A percentile compares a stretch with the other conserved stretches of the same genome.
Conservation (phyloP, 2,113 vertebrate species). For the Hippocampus mohnikei region DNA sequence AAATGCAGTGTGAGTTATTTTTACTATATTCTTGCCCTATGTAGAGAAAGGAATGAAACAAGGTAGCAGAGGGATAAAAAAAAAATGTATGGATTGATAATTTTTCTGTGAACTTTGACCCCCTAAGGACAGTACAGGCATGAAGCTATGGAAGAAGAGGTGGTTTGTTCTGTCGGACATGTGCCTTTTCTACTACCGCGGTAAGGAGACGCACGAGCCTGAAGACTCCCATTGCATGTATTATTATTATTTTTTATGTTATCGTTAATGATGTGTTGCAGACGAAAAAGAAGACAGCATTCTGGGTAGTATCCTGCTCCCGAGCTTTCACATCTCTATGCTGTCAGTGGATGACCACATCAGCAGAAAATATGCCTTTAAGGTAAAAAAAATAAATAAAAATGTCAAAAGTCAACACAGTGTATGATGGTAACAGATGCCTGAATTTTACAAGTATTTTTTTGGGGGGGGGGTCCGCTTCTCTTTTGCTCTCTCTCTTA, state of each 20-base stretch:
- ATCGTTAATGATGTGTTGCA: constrained; percentile 50
- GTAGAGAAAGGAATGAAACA: constrained; percentile 12
- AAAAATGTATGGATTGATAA: not conserved
- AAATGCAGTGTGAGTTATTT: too few species aligned
- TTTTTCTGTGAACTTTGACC: constrained; percentile 25
- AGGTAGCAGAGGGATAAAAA: not conserved
- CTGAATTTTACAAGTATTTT: not conserved
- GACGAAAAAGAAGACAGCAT: constrained; percentile 97
- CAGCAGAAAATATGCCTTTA: constrained; percentile 92
- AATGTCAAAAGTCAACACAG: not conserved
- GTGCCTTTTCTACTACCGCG: constrained; percentile 96
- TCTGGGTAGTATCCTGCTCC: constrained; percentile 91
- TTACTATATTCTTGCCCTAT: not conserved
- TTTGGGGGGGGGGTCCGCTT: too few species aligned
- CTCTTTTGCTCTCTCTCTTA: not conserved
- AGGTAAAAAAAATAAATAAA: constrained; percentile 66
- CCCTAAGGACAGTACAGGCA: constrained; percentile 90
- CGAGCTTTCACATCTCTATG: constrained; percentile 91
- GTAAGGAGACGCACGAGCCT: constrained; percentile 67
- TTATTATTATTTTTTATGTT: not conserved
- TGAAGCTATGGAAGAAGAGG: constrained; percentile 98
- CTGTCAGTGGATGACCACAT: constrained; percentile 93
- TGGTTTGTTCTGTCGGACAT: constrained; percentile 97
- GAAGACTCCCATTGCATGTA: not conserved
- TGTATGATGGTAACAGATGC: too few species aligned